Evolutionary conservation across 1,140 invertebrate species (phyloP).

Genomic region (Triops cancriformis): DNA sequence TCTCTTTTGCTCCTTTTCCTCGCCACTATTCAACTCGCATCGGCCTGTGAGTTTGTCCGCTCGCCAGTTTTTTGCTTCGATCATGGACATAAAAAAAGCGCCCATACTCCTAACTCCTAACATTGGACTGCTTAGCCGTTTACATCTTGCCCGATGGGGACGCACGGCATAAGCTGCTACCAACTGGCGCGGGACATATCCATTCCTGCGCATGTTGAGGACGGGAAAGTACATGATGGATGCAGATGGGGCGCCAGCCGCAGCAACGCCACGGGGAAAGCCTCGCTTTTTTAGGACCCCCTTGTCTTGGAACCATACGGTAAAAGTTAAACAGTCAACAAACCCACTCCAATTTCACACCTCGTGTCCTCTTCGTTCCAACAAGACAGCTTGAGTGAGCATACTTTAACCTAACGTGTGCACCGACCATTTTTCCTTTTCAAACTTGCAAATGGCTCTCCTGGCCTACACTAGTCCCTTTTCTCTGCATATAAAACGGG

Average conservation of each 20-base stretch:
- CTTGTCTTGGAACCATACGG: background rate
- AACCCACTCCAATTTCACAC: background rate
- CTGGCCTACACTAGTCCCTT: background rate
- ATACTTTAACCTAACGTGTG: background rate
- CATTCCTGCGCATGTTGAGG: slow-evolving; percentile 5
- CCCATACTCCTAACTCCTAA: slow-evolving; percentile 10
- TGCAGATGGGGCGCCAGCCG: background rate
- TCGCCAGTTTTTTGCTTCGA: background rate
- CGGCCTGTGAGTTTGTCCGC: background rate
- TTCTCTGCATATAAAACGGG: background rate
- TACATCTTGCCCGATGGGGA: background rate
- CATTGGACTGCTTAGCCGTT: background rate
- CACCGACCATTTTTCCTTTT: background rate
- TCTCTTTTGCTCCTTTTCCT: background rate
- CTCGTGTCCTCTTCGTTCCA: background rate
- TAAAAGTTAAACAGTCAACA: background rate
- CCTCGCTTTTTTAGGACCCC: background rate
- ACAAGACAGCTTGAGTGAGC: background rate
- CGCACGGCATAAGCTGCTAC: background rate
- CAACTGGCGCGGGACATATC: slow-evolving; percentile 7
- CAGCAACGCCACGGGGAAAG: background rate
- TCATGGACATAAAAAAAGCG: background rate
- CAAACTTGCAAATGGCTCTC: background rate
- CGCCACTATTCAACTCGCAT: background rate
- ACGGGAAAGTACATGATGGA: background rate